Percentiles rank a stretch among this genome's conserved stretches.
phyloP scores from a whole-genome alignment of 2,888 invertebrate genomes.

The Periphyllus acericola region DNA sequence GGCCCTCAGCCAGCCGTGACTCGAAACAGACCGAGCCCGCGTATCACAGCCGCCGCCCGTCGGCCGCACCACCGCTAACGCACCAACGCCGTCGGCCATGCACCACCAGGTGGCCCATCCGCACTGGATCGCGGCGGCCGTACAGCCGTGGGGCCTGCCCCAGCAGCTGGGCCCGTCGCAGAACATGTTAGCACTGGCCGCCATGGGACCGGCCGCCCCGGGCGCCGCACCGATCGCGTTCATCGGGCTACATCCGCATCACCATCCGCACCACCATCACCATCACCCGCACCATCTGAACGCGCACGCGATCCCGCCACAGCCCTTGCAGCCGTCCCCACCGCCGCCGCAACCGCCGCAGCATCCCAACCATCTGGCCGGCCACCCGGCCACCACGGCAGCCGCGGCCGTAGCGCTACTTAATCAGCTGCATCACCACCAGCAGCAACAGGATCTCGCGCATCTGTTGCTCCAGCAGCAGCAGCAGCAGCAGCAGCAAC shows the following conservation, averaged over 20 bases:
- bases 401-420: constrained; percentile 53
- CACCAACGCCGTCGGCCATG: constrained; percentile 26
- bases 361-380: constrained; percentile 25
- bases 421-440: constrained; percentile 50
- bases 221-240: constrained; percentile 42
- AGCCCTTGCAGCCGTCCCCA: constrained; percentile 31
- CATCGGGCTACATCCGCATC: constrained; percentile 48
- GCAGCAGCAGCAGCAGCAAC: constrained; percentile 44
- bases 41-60: too few species aligned
- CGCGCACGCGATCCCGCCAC: constrained; percentile 22
- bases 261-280: not conserved
- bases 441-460: constrained; percentile 39
- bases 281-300: constrained; percentile 38
- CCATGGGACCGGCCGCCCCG: constrained; percentile 33
- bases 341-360: constrained; percentile 26
- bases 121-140: constrained; percentile 56
- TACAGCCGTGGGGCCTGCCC: constrained; percentile 52
- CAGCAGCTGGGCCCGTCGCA: constrained; percentile 54
- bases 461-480: constrained; percentile 44
- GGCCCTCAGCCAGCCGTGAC: too few species aligned
- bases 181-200: constrained; percentile 51
- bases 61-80: too few species aligned
- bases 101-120: constrained; percentile 57
- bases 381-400: constrained; percentile 31
- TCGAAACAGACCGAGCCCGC: too few species aligned